phyloP scores from a whole-genome alignment of 2,888 invertebrate genomes.

The Caenorhabditis sp. region DNA sequence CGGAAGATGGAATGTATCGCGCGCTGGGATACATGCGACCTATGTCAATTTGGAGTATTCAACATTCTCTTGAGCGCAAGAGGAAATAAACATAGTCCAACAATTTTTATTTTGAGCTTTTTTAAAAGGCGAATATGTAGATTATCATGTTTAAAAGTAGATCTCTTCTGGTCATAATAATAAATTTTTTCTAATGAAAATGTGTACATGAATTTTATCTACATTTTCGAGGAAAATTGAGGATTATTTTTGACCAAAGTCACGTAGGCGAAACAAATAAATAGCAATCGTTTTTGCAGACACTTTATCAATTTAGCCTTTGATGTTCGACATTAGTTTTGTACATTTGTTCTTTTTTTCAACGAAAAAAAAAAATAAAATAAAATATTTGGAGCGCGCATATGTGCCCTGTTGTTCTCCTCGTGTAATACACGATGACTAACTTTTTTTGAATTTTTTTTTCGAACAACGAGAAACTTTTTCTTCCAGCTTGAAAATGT shows the following conservation, averaged over 20 bases:
- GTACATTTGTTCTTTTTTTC: no score
- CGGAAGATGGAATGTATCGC: conserved; percentile 78
- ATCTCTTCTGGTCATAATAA: no score
- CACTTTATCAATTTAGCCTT: no score
- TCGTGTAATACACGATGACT: neutral
- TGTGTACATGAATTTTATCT: no score
- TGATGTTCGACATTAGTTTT: no score
- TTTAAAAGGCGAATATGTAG: no score
- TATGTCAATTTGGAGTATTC: conserved; percentile 89
- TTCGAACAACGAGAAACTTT: neutral
- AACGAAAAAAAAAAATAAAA: no score
- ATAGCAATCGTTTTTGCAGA: neutral
- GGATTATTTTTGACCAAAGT: neutral
- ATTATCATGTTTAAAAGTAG: no score
- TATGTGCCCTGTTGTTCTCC: neutral
- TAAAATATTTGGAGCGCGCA: no score
- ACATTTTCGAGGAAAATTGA: no score
- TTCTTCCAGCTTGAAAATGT: conserved; percentile 14
- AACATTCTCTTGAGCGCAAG: conserved; percentile 76
- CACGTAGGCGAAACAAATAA: neutral
- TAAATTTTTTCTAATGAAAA: no score
- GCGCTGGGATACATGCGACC: conserved; percentile 92
- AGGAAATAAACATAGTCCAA: neutral
- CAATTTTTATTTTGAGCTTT: neutral
- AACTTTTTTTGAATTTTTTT: neutral